Conservation (phyloP, 2,888 invertebrate species). For the Pyrrhosoma nymphula region DNA sequence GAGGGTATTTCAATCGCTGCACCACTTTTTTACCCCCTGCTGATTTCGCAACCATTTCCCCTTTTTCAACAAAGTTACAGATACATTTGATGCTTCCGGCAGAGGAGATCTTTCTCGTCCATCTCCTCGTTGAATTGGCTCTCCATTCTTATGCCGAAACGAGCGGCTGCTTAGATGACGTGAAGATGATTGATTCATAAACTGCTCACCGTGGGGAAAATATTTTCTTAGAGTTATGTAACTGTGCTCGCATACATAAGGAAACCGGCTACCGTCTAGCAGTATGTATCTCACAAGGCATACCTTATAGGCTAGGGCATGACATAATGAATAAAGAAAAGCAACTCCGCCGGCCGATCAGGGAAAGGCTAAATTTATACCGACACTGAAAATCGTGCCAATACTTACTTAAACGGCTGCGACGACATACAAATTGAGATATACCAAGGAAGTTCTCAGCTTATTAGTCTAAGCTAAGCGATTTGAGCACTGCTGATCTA, state of each 20-base stretch:
- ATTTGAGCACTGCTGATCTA: too few relatives aligned
- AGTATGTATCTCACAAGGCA: not conserved
- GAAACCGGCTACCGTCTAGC: not conserved
- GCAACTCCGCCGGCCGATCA: not conserved
- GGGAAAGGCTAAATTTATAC: not conserved
- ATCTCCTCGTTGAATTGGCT: not conserved
- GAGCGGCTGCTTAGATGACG: not conserved
- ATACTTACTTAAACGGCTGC: not conserved
- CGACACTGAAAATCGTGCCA: not conserved
- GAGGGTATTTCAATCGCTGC: not conserved
- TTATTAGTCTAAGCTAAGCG: not conserved
- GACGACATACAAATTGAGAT: not conserved
- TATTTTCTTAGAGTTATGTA: not conserved
- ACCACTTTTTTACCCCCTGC: not conserved
- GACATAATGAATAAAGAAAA: not conserved
- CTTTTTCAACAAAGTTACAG: not conserved
- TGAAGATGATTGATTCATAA: constrained; percentile 15
- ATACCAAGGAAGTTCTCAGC: not conserved
- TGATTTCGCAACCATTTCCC: not conserved
- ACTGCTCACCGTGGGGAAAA: not conserved
- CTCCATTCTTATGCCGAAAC: not conserved
- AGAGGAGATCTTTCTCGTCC: not conserved
- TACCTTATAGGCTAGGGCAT: not conserved
- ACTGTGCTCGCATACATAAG: not conserved
- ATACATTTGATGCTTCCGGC: not conserved